Percentiles rank a stretch among this genome's conserved stretches.
phyloP scores from a whole-genome alignment of 2,888 invertebrate genomes.

The Dimorphilus gyrociliatus region DNA sequence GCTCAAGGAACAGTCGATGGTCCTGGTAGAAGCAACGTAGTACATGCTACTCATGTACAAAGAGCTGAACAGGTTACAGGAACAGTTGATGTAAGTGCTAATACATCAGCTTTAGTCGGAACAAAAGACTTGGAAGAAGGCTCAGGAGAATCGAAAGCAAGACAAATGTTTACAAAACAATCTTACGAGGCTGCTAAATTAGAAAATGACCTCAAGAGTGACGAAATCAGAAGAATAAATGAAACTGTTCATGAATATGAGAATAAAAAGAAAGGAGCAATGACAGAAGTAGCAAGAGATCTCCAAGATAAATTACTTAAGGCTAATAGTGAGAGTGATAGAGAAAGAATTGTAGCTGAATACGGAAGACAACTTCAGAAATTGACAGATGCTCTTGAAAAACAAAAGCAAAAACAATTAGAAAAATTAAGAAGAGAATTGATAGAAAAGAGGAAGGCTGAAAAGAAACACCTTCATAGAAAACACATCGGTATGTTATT shows the following conservation, averaged over 20 bases:
- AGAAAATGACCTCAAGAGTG: conserved; percentile 22
- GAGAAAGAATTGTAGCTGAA: conserved; percentile 22
- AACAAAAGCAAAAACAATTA: conserved; percentile 25
- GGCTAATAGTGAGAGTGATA: conserved; percentile 19
- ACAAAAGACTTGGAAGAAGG: neutral
- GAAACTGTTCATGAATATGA: conserved; percentile 21
- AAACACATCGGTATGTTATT: conserved; percentile 13
- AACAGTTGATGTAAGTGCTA: neutral
- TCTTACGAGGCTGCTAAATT: conserved; percentile 29
- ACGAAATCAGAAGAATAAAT: conserved; percentile 21
- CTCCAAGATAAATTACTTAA: conserved; percentile 16
- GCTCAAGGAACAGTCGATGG: too few species aligned
- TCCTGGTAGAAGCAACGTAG: neutral
- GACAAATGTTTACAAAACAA: conserved; percentile 26
- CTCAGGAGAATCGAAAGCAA: conserved; percentile 11
- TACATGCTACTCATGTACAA: neutral
- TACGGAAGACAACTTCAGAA: conserved; percentile 22
- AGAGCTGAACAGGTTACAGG: neutral
- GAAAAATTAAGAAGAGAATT: conserved; percentile 17
- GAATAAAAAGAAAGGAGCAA: conserved; percentile 18
- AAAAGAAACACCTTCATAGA: conserved; percentile 25
- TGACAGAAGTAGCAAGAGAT: conserved; percentile 17
- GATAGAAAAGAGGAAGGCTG: conserved; percentile 18
- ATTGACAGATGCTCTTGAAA: conserved; percentile 22
- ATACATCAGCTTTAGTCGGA: neutral